These are phyloP conservation scores for Myripristis murdjan DNA, from an alignment of 2,797 vertebrate genomes.

Conservation along the genomic window DNA sequence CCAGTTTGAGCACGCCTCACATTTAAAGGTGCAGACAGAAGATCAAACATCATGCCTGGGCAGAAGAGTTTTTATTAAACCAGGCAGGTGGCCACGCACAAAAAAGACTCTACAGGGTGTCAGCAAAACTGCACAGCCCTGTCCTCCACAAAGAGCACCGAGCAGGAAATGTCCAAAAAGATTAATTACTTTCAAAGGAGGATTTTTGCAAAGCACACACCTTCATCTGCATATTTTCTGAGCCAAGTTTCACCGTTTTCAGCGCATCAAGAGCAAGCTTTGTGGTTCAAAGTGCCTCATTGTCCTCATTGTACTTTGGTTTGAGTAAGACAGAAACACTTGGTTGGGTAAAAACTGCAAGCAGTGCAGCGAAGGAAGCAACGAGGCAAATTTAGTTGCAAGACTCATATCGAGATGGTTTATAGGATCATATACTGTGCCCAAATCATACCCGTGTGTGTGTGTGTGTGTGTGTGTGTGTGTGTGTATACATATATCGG, in stretches of 20 bases:
- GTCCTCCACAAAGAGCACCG: neutral
- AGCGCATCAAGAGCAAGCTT: constrained; percentile 9
- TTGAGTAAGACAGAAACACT: neutral
- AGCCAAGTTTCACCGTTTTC: neutral
- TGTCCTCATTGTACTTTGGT: neutral
- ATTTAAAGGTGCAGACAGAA: neutral
- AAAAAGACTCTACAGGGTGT: constrained; percentile 1
- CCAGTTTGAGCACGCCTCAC: neutral
- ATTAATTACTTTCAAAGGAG: neutral
- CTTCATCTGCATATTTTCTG: neutral
- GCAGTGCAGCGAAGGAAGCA: neutral
- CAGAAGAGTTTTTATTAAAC: constrained; percentile 2
- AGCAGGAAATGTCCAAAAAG: neutral
- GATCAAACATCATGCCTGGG: neutral
- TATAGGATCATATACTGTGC: too few species aligned
- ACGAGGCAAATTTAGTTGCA: neutral
- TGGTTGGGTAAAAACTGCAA: neutral
- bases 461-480: neutral
- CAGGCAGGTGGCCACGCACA: neutral
- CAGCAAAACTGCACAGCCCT: neutral
- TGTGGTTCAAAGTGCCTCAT: constrained; percentile 9
- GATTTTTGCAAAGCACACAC: neutral
- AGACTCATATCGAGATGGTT: neutral
- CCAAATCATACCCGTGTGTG: too few species aligned
- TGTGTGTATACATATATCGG: neutral